phyloP scores from a whole-genome alignment of 2,888 invertebrate species.

The Phyllotreta cruciferae region DNA sequence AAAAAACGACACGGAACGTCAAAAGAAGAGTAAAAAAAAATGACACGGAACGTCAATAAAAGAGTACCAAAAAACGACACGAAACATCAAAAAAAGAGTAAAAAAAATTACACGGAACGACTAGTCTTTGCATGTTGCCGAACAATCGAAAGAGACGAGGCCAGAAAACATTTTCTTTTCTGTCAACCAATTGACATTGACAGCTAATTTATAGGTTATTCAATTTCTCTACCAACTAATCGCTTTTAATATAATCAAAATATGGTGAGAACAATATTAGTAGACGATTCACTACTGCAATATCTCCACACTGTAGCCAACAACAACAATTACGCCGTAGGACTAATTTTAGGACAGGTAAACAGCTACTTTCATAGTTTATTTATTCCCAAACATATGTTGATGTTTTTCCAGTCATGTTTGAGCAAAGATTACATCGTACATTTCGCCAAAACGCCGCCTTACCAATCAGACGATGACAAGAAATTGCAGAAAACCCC shows the following conservation, averaged over 20 bases:
- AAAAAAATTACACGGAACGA: too few relatives aligned
- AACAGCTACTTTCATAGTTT: slow-evolving; percentile 35
- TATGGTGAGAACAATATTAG: slow-evolving; percentile 68
- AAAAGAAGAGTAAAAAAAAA: too few relatives aligned
- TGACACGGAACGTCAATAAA: too few relatives aligned
- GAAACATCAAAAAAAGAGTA: too few relatives aligned
- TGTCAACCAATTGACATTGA: not conserved
- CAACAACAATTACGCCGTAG: slow-evolving; percentile 71
- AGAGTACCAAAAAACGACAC: too few relatives aligned
- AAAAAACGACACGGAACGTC: too few relatives aligned
- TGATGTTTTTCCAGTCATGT: slow-evolving; percentile 63
- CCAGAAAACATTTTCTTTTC: too few relatives aligned
- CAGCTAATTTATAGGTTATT: slow-evolving; percentile 16
- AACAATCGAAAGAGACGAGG: too few relatives aligned
- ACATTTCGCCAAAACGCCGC: slow-evolving; percentile 81
- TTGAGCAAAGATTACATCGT: slow-evolving; percentile 77
- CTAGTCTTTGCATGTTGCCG: too few relatives aligned
- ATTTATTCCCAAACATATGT: slow-evolving; percentile 41
- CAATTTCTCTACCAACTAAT: slow-evolving; percentile 8
- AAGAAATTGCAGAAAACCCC: slow-evolving; percentile 41
- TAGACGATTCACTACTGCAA: slow-evolving; percentile 72
- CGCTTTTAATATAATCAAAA: too few relatives aligned
- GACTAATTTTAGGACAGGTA: slow-evolving; percentile 84
- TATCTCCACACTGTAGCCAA: slow-evolving; percentile 72
- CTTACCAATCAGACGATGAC: slow-evolving; percentile 62